Percentiles rank a stretch among this genome's conserved stretches.
These are phyloP conservation scores for Carassius auratus DNA, from an alignment of 2,113 vertebrate species.

Conservation along the genomic window DNA sequence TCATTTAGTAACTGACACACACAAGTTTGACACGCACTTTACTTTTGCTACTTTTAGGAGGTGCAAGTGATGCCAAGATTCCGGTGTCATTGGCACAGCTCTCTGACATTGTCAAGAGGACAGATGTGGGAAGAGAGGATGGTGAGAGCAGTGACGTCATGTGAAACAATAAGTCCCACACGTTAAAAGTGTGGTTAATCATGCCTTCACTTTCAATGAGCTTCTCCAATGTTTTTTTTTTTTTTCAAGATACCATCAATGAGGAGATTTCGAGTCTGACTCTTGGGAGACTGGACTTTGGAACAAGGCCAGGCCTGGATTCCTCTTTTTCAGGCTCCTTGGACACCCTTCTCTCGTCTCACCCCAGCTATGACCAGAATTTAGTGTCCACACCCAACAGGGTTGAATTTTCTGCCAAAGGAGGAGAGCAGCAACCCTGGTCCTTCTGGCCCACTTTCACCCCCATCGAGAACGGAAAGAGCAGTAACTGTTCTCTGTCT, in stretches of 20 bases:
- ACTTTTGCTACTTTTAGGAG: conserved; percentile 64
- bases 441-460: conserved; percentile 76
- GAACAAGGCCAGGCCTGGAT: conserved; percentile 77
- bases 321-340: conserved; percentile 78
- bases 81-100: conserved; percentile 81
- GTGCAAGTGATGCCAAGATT: conserved; percentile 63
- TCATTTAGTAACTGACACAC: not conserved
- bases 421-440: conserved; percentile 60
- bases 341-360: conserved; percentile 62
- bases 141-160: conserved; percentile 66
- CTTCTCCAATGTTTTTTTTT: conserved; percentile 33
- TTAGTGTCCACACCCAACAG: conserved; percentile 76
- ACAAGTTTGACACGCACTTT: not conserved
- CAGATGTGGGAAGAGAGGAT: conserved; percentile 80
- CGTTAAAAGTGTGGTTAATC: not conserved
- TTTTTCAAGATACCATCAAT: conserved; percentile 77
- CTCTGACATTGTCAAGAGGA: conserved; percentile 77
- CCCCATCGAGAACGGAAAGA: conserved; percentile 77
- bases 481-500: conserved; percentile 33
- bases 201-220: not conserved
- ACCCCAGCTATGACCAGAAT: conserved; percentile 30
- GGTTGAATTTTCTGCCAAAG: conserved; percentile 54
- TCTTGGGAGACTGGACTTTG: conserved; percentile 67
- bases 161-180: not conserved
- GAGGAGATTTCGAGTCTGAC: conserved; percentile 83